Evolutionary conservation across 2,888 invertebrate species (phyloP), one percentile per base, ranked within the genome.

Genomic region (Nesidiocoris tenuis): DNA sequence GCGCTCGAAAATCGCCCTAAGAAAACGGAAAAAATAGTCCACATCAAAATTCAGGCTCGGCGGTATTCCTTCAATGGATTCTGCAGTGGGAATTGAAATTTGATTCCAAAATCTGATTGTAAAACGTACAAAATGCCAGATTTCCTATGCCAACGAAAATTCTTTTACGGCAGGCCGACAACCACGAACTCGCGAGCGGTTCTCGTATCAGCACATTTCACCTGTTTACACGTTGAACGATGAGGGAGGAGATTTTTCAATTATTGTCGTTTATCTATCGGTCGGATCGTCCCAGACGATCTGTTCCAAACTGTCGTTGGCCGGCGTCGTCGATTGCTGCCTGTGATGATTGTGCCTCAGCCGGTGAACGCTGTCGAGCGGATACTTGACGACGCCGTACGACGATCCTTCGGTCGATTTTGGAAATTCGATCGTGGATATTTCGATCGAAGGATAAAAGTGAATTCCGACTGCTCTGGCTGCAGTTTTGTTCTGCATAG

Each of bases 281-380:
- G 74, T 75, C 7, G 75, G 75, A 22, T 75, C 75, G 39, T 75
- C 68, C 75, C 75, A 75, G 9, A 19, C 54, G 55, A 75, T 75
- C 23, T 68, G 75, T 61, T 75, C 75, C 23, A 75, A 17, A 61
- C 75, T 75, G 68, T 75, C 75, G 63, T 75, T 75, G 54, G 61
- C 75, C 7, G 75, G 68, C n/a, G 61, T 72, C 7, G 74, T 65
- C 56, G 64, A 74, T 12, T 19, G 12, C 23, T 55, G 65, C 18
- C 68, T 24, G 55, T 67, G 67, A 24, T 68, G 67, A 18, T 65
- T 61, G 66, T 75, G 75, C 9, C 75, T 24, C 0, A 75, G 23
- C 5, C 68, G 64, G 63, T 61, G 67, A 19, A 68, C 61, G 59
- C 59, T 65, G 19, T 65, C 74, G 16, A 66, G 17, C 1, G 66